phyloP scores from a whole-genome alignment of 2,888 invertebrate species.

The Pandemis heparana region DNA sequence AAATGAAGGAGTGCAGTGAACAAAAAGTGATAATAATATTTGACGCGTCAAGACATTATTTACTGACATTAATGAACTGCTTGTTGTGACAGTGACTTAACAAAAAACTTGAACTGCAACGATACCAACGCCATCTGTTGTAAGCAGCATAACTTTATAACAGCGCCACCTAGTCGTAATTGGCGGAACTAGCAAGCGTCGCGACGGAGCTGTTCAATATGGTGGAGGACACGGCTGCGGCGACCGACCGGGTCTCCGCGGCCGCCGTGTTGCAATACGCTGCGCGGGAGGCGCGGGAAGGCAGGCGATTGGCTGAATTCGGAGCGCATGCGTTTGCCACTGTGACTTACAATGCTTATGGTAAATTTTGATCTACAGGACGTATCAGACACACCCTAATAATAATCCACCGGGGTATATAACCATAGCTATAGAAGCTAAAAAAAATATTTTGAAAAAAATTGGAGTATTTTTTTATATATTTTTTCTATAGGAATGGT shows the following conservation, averaged over 20 bases:
- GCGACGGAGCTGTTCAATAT: constrained; percentile 53
- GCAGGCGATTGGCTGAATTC: constrained; percentile 73
- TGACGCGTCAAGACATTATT: constrained; percentile 45
- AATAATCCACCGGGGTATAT: too few species aligned
- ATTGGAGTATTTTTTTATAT: too few species aligned
- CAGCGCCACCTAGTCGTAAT: constrained; percentile 13
- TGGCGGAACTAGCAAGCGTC: constrained; percentile 11
- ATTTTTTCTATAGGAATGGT: too few species aligned
- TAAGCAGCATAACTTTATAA: neutral
- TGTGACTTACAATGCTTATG: constrained; percentile 76
- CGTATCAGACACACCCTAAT: too few species aligned
- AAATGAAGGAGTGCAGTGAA: constrained; percentile 42
- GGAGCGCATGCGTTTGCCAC: constrained; percentile 79
- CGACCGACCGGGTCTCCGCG: constrained; percentile 70
- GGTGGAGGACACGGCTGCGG: constrained; percentile 72
- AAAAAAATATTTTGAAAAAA: too few species aligned
- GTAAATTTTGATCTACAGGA: constrained; percentile 57
- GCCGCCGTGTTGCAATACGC: constrained; percentile 79
- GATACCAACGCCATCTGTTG: constrained; percentile 14
- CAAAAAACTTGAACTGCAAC: neutral
- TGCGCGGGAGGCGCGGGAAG: constrained; percentile 77
- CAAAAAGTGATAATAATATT: constrained; percentile 48
- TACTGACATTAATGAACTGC: constrained; percentile 58
- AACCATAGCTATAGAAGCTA: too few species aligned
- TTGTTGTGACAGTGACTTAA: constrained; percentile 61